These are phyloP conservation scores for Apodemia duryi DNA, from an alignment of 2,888 invertebrate species.

Conservation along the genomic window DNA sequence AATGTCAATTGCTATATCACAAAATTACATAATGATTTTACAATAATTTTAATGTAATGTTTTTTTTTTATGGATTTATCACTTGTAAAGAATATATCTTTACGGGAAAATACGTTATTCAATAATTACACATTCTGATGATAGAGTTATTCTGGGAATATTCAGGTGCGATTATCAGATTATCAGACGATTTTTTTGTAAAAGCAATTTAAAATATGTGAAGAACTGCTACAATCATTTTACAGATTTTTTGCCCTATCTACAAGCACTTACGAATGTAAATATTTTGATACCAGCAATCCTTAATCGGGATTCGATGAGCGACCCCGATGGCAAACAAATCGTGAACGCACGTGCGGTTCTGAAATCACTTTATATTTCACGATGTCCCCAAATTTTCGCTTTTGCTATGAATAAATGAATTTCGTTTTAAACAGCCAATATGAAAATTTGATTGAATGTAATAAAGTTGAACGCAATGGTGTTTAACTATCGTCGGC, in stretches of 20 bases:
- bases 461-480: background rate
- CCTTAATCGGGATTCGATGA: constrained; percentile 46
- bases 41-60: too few species aligned
- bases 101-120: too few species aligned
- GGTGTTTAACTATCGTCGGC: too few species aligned
- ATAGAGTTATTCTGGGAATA: too few species aligned
- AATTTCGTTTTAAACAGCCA: background rate
- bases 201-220: too few species aligned
- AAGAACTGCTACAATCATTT: background rate
- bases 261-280: constrained; percentile 17
- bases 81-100: too few species aligned
- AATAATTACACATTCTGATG: too few species aligned
- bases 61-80: too few species aligned
- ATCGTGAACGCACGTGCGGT: constrained; percentile 33
- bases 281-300: constrained; percentile 45
- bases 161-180: too few species aligned
- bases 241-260: constrained; percentile 8
- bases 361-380: constrained; percentile 22
- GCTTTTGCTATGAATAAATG: constrained; percentile 3
- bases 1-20: too few species aligned
- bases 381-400: constrained; percentile 15
- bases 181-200: too few species aligned
- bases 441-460: background rate
- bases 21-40: too few species aligned
- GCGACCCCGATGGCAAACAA: constrained; percentile 41